Evolutionary conservation across 1,140 invertebrate species (phyloP).

Genomic region (Streblospio benedicti): DNA sequence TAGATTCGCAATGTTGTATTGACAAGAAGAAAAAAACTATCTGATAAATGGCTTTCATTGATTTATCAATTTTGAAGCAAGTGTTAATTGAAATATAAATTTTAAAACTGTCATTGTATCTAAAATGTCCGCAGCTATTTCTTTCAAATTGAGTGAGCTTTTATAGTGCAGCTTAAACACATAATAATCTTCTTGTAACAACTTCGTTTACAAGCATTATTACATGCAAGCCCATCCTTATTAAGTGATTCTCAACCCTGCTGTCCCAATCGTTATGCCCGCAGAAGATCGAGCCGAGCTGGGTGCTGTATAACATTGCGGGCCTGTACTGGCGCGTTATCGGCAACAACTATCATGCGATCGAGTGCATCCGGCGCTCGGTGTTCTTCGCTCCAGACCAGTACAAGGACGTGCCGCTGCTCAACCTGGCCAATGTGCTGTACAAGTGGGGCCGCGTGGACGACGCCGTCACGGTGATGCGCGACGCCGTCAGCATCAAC

Average conservation of each 20-base stretch:
- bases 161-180: too few relatives aligned
- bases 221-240: too few relatives aligned
- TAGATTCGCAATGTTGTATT: too few relatives aligned
- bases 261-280: neutral
- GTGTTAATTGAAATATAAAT: too few relatives aligned
- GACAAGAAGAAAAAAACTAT: too few relatives aligned
- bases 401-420: slow-evolving; percentile 65
- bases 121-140: too few relatives aligned
- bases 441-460: slow-evolving; percentile 59
- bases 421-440: slow-evolving; percentile 71
- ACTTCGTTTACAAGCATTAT: too few relatives aligned
- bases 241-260: neutral
- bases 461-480: slow-evolving; percentile 68
- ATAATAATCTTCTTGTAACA: too few relatives aligned
- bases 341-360: slow-evolving; percentile 66
- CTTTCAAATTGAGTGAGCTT: too few relatives aligned
- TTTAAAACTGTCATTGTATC: too few relatives aligned
- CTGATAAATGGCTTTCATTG: too few relatives aligned
- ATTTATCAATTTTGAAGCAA: too few relatives aligned
- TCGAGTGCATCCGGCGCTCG: slow-evolving; percentile 71
- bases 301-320: slow-evolving; percentile 75
- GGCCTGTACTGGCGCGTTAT: slow-evolving; percentile 74
- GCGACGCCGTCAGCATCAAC: slow-evolving; percentile 66
- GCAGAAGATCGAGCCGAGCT: slow-evolving; percentile 60
- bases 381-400: slow-evolving; percentile 65